phyloP scores from a whole-genome alignment of 2,113 vertebrate genomes.

The Coracopsis vasa region DNA sequence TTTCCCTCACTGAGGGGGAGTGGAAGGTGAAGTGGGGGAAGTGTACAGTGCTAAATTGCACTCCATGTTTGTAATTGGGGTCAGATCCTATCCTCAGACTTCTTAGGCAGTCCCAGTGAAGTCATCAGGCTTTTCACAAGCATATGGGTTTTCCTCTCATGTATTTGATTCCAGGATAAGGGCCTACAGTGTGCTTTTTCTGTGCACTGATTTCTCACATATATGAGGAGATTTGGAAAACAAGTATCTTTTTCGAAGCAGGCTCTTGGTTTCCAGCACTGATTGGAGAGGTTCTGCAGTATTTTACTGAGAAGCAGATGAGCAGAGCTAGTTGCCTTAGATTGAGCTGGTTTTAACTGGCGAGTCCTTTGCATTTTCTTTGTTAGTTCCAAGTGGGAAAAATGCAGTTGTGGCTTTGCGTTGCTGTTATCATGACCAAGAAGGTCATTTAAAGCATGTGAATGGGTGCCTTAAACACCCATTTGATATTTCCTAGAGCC shows the following conservation, averaged over 20 bases:
- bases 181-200: background rate
- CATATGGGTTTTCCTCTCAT: conserved; percentile 2
- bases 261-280: background rate
- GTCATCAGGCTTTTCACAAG: conserved; percentile 28
- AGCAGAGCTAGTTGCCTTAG: background rate
- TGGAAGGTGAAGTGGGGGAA: background rate
- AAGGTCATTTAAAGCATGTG: background rate
- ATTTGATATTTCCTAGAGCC: conserved; percentile 23
- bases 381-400: background rate
- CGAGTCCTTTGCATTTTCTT: background rate
- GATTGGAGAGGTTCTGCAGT: background rate
- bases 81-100: background rate
- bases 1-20: background rate
- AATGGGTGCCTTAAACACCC: background rate
- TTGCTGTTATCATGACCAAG: background rate
- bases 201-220: background rate
- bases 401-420: background rate
- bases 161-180: conserved; percentile 10
- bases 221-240: background rate
- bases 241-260: background rate
- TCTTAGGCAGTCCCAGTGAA: conserved; percentile 38
- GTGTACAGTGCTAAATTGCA: background rate
- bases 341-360: background rate
- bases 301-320: background rate
- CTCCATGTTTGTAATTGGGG: background rate